phyloP scores from a whole-genome alignment of 2,113 vertebrate genomes.

The Barbus barbus region DNA sequence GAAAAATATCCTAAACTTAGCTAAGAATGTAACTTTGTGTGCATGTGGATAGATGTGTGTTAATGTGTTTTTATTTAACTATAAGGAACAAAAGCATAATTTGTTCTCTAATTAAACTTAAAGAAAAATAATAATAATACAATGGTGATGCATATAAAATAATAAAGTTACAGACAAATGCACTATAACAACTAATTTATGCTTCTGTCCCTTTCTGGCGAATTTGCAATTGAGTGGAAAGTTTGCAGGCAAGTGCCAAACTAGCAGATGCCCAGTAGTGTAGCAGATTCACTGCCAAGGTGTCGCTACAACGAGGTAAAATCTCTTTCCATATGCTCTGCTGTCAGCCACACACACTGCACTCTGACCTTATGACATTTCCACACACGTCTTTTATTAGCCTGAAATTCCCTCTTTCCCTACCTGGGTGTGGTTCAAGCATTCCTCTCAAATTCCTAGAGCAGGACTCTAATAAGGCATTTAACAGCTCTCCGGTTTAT shows the following conservation, averaged over 20 bases:
- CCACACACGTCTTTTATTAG: constrained; percentile 68
- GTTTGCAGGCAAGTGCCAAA: constrained; percentile 29
- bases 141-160: background rate
- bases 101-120: background rate
- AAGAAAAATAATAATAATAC: background rate
- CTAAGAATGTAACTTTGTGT: no score
- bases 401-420: constrained; percentile 70
- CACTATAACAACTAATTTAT: background rate
- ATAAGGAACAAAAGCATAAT: background rate
- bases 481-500: constrained; percentile 52
- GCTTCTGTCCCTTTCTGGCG: background rate
- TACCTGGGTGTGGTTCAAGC: constrained; percentile 70
- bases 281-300: background rate
- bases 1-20: background rate
- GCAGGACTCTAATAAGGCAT: constrained; percentile 57
- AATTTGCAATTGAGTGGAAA: constrained; percentile 1
- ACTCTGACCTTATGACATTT: constrained; percentile 62
- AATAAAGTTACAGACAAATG: background rate
- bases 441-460: constrained; percentile 68
- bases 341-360: constrained; percentile 61
- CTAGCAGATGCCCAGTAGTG: constrained; percentile 31
- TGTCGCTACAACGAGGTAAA: constrained; percentile 33
- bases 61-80: background rate
- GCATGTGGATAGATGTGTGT: no score
- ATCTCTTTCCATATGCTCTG: constrained; percentile 58